These are phyloP conservation scores for Sarcophaga peregrina DNA, from an alignment of 1,140 invertebrate genomes.

Conservation along the genomic window DNA sequence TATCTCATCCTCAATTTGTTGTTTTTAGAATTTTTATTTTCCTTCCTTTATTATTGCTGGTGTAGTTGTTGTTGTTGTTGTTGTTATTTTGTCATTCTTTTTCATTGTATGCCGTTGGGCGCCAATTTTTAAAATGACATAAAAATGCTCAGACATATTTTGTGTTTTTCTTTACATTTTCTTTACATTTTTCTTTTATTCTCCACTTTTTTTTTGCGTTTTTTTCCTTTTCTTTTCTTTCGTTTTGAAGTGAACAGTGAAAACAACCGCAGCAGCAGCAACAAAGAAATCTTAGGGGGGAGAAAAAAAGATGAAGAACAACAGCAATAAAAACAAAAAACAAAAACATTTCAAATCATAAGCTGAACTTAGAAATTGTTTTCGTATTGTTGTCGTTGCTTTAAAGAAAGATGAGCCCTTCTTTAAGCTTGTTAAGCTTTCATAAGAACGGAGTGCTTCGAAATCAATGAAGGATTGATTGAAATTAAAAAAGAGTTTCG, in stretches of 20 bases:
- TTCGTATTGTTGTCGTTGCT: not conserved
- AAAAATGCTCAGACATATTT: slow-evolving; percentile 35
- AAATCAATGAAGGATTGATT: too few relatives aligned
- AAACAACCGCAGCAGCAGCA: slow-evolving; percentile 33
- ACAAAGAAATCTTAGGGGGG: not conserved
- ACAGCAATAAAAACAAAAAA: not conserved
- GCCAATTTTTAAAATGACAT: slow-evolving; percentile 45
- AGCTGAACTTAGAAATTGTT: slow-evolving; percentile 28
- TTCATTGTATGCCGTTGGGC: slow-evolving; percentile 44
- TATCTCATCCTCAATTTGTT: too few relatives aligned
- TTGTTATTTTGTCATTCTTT: not conserved
- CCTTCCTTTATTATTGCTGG: not conserved
- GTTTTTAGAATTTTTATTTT: not conserved
- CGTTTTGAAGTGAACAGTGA: not conserved
- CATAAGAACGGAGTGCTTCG: too few relatives aligned
- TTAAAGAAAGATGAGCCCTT: too few relatives aligned
- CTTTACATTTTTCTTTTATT: not conserved
- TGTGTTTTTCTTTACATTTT: not conserved
- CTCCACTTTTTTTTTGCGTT: not conserved
- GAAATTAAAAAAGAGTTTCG: too few relatives aligned
- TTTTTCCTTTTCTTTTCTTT: too few relatives aligned
- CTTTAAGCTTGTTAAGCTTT: too few relatives aligned
- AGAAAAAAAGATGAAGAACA: too few relatives aligned
- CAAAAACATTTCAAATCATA: not conserved
- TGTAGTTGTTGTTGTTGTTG: not conserved